phyloP scores from a whole-genome alignment of 2,113 vertebrate genomes.

The Myxocyprinus asiaticus region DNA sequence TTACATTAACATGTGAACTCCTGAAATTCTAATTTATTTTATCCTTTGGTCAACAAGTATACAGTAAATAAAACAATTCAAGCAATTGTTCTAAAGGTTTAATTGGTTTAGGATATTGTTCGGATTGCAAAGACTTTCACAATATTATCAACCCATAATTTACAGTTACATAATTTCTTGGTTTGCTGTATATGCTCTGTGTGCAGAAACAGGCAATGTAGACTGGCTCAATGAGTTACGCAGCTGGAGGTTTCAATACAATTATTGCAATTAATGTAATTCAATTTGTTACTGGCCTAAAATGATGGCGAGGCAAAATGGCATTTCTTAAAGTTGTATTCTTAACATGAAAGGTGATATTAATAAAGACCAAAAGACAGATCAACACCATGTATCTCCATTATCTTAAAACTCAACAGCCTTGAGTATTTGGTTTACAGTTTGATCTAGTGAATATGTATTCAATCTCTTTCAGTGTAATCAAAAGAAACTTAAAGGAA shows the following conservation, averaged over 20 bases:
- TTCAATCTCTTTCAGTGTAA: neutral
- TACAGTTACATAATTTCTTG: neutral
- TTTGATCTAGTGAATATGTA: neutral
- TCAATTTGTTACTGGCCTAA: neutral
- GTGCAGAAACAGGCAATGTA: constrained; percentile 5
- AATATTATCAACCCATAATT: constrained; percentile 3
- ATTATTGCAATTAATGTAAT: neutral
- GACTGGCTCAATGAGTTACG: neutral
- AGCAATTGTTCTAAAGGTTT: neutral
- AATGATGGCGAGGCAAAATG: neutral
- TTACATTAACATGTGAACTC: too few relatives aligned
- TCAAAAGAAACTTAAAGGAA: too few relatives aligned
- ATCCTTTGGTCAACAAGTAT: too few relatives aligned
- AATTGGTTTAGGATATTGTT: neutral
- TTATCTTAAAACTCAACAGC: neutral
- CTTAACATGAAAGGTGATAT: neutral
- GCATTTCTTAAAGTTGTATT: neutral
- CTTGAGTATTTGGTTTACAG: neutral
- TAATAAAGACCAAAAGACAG: too few relatives aligned
- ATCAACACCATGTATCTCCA: too few relatives aligned
- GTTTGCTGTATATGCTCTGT: neutral
- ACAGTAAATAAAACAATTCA: neutral
- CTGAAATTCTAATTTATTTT: too few relatives aligned
- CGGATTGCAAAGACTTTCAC: constrained; percentile 6
- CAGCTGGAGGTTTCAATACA: neutral